Evolutionary conservation across 2,113 vertebrate genomes (phyloP), one percentile per base, ranked within the genome.

Genomic region (Zingel zingel): DNA sequence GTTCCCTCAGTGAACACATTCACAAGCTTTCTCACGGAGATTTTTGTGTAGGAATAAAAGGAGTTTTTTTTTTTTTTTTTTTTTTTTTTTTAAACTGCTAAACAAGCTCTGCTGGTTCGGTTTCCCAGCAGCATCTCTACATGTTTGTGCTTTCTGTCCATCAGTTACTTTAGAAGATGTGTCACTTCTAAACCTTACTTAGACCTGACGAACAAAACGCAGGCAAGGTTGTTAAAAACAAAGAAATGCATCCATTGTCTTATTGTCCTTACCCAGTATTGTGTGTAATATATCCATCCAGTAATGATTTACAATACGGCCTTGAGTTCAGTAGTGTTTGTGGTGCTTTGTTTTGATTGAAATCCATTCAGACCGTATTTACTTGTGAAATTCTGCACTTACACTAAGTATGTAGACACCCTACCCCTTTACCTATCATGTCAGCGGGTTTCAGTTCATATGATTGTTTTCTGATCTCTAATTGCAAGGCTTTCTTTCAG

Each of bases 121-220:
- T 84, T 71, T 72, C 77, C 84, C 74, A 43, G 54, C 77, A 80
- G 80, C 48, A 23, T 79, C 64, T 82, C 68, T 19, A 74, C 74
- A 83, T 57, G 81, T 74, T 80, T 73, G 39, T 77, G 87, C 85
- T 89, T 66, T 43, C 39, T 43, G 39, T 43, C 86, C 78, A 67
- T 91, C 88, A 89, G 86, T 87, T 64, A 0, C 56, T 89, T 81
- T 15, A 25, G 58, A 63, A 77, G 58, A 84, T 77, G 73, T 84
- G 81, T 83, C 88, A 76, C 79, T 77, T 80, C 74, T 72, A 53
- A 81, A 75, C 27, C 58, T 58, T 8, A 18, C 80, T 77, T 15
- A 50, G 69, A 23, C 54, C 45, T 0, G 1, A 48, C 70, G 71
- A 81, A 70, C 74, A 51, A 78, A 79, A 66, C 18, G 0, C 57